Evolutionary conservation across 2,888 invertebrate species (phyloP).

Genomic region (Microctonus aethiopoides): DNA sequence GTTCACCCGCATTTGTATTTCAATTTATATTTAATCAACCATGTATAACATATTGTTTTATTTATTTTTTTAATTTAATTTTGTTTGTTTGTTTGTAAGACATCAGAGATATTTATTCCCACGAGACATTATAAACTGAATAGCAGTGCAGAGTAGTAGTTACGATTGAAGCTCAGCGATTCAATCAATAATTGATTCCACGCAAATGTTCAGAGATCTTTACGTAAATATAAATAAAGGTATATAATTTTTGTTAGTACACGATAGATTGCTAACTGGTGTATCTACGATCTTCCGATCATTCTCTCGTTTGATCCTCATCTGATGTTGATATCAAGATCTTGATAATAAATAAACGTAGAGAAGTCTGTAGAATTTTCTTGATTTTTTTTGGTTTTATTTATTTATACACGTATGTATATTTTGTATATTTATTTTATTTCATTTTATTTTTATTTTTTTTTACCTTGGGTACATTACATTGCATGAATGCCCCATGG

Average conservation of each 20-base stretch:
- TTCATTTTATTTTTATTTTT: conserved; percentile 13
- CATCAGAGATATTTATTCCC: conserved; percentile 13
- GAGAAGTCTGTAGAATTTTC: not conserved
- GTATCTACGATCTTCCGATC: conserved; percentile 6
- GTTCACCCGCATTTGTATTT: not conserved
- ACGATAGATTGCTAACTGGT: not conserved
- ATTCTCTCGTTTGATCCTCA: conserved; percentile 9
- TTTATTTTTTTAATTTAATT: no score
- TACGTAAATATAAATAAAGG: no score
- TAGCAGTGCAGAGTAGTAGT: not conserved
- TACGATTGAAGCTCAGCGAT: not conserved
- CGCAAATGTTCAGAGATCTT: not conserved
- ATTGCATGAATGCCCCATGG: conserved; percentile 30
- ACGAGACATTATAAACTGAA: conserved; percentile 14
- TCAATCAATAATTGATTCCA: conserved; percentile 16
- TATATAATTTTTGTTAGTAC: not conserved
- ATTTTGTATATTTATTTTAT: conserved; percentile 13
- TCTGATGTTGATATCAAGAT: not conserved
- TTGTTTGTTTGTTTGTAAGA: not conserved
- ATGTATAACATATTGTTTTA: no score
- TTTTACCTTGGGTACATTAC: conserved; percentile 1
- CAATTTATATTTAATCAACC: not conserved
- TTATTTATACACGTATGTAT: not conserved
- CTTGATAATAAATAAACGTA: not conserved
- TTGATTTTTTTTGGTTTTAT: not conserved